Evolutionary conservation across 2,113 vertebrate genomes (phyloP).

Genomic region (Entelurus aequoreus): DNA sequence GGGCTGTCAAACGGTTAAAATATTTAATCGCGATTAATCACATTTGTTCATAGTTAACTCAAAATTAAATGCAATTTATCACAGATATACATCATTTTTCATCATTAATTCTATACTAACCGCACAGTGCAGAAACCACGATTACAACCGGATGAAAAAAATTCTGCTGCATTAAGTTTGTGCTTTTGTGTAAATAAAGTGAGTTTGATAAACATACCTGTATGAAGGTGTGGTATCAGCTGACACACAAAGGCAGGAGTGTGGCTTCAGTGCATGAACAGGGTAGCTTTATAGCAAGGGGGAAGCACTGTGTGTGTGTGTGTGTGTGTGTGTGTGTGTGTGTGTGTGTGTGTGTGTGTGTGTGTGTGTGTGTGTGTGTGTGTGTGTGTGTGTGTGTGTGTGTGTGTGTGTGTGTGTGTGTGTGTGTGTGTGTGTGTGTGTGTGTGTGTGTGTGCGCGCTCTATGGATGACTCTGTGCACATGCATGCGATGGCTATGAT

Average conservation of each 20-base stretch:
- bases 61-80: no score
- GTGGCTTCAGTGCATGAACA: slow-evolving; percentile 27
- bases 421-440: slow-evolving; percentile 8
- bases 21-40: no score
- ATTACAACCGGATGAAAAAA: neutral
- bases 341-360: neutral
- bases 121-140: neutral
- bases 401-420: slow-evolving; percentile 12
- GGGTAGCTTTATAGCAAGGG: slow-evolving; percentile 57
- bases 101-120: neutral
- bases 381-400: neutral
- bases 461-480: slow-evolving; percentile 26
- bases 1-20: no score
- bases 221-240: slow-evolving; percentile 19
- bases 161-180: neutral
- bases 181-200: neutral
- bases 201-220: slow-evolving; percentile 47
- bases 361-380: slow-evolving; percentile 16
- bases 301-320: slow-evolving; percentile 11
- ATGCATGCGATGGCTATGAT: slow-evolving; percentile 42
- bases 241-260: slow-evolving; percentile 24
- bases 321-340: slow-evolving; percentile 13
- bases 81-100: no score
- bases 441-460: neutral
- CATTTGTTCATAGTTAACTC: no score